These are phyloP conservation scores for Geophilus truncorum DNA, from an alignment of 2,888 invertebrate species.

Conservation along the genomic window DNA sequence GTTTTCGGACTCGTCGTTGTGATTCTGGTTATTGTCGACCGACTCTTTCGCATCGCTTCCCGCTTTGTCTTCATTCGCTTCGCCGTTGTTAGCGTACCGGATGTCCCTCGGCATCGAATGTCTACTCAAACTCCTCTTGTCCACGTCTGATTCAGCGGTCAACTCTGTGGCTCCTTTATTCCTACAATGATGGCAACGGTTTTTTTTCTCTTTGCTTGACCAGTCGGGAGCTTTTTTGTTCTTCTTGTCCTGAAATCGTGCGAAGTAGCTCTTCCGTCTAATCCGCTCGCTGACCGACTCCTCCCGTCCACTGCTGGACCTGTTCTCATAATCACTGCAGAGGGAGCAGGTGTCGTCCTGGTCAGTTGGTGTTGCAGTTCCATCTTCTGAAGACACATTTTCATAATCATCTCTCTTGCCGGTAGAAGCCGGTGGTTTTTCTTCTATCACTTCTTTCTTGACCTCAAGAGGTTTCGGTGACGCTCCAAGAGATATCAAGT, in stretches of 20 bases:
- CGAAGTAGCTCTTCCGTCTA: conserved; percentile 80
- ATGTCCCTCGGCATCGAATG: background rate
- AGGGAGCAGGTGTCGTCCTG: conserved; percentile 62
- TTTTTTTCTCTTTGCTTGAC: conserved; percentile 23
- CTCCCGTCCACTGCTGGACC: conserved; percentile 46
- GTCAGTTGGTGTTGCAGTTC: conserved; percentile 38
- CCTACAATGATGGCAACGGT: background rate
- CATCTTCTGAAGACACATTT: background rate
- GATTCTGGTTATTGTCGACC: background rate
- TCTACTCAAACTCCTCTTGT: no score
- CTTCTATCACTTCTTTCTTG: no score
- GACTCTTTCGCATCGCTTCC: background rate
- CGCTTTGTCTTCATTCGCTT: background rate
- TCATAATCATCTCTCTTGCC: background rate
- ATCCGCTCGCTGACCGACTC: conserved; percentile 82
- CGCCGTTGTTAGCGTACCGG: background rate
- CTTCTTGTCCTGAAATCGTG: conserved; percentile 68
- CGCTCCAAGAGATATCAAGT: background rate
- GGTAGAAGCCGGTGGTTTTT: background rate
- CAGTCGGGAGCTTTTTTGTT: background rate
- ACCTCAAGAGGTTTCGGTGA: background rate
- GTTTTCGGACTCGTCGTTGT: background rate
- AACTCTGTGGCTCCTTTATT: background rate
- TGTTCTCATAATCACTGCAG: conserved; percentile 33
- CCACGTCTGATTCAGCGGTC: background rate